Base-by-base conservation (phyloP, 2,888 invertebrate genomes). In the Slavum lentiscoides region DNA sequence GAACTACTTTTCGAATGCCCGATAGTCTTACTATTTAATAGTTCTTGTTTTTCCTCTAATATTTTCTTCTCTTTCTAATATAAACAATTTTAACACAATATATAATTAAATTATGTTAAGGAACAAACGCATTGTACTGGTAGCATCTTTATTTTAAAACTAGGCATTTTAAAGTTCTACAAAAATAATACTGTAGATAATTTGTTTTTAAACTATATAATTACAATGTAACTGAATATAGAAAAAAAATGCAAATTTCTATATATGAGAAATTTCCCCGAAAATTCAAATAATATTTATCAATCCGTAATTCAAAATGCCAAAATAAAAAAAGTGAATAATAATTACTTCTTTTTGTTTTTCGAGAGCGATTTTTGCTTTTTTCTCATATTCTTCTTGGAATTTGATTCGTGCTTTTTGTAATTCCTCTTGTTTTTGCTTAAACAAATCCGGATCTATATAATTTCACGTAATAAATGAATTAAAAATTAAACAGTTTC, bases 331-430 rank as follows among this genome's bases (percentile, higher is more conserved):
- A 4, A 39, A 39, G 8, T 39, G 39, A 6, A n/a, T n/a, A n/a
- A n/a, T 13, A n/a, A 49, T 21, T 80, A 80, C 80, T 72, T 80
- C 72, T 72, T 80, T 80, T 80, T 80, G 80, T 72, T 66, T 80
- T 72, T 80, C 80, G 13, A 80, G 37, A 43, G 80, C 72, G 17
- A 80, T 55, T 58, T 80, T 80, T 0, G 80, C 80, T 9, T 80
- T 72, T 37, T 66, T 80, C 19, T 80, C 80, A 43, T 80, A 80
- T 30, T 80, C 80, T 58, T 80, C 80, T 64, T 80, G 80, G 39
- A 80, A 80, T 72, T 80, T 80, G 8, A 43, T 17, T 64, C 80
- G 7, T 17, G 80, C 70, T n/a, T 72, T 80, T 72, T 80, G 39
- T 64, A 80, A 43, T 23, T 80, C 80, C 19, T 72, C 64, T 80